Percentiles rank a stretch among this genome's conserved stretches.
Conservation (phyloP, 1,140 invertebrate species). For the Temnothorax longispinosus region DNA sequence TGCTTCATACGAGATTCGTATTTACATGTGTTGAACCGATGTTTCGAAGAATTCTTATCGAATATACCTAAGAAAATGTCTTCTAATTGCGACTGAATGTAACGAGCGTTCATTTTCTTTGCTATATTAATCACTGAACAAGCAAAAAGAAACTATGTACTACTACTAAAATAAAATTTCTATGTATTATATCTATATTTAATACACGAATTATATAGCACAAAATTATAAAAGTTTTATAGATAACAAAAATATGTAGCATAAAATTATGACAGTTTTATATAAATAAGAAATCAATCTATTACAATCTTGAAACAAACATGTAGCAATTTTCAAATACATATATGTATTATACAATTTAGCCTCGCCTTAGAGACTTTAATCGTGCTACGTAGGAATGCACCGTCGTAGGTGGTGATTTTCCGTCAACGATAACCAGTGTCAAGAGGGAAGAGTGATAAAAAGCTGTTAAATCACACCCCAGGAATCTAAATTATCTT, state of each 20-base stretch:
- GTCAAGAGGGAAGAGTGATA: conserved; percentile 60
- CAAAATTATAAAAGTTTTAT: not conserved
- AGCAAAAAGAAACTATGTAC: not conserved
- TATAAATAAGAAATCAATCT: not conserved
- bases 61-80: not conserved
- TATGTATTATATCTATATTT: not conserved
- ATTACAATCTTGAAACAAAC: not conserved
- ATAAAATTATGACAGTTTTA: not conserved
- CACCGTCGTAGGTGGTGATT: not conserved
- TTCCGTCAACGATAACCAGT: conserved; percentile 62
- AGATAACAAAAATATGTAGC: not conserved
- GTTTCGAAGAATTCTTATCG: not conserved
- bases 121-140: not conserved
- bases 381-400: conserved; percentile 28
- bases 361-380: not conserved
- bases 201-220: not conserved
- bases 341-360: not conserved
- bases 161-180: not conserved
- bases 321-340: not conserved
- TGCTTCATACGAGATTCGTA: not conserved
- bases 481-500: conserved; percentile 81
- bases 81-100: not conserved
- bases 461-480: conserved; percentile 80
- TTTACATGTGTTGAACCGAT: not conserved
- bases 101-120: not conserved